Conservation (phyloP, 92 coral and sea anemone genomes). For the Palythoa grandiflora region DNA sequence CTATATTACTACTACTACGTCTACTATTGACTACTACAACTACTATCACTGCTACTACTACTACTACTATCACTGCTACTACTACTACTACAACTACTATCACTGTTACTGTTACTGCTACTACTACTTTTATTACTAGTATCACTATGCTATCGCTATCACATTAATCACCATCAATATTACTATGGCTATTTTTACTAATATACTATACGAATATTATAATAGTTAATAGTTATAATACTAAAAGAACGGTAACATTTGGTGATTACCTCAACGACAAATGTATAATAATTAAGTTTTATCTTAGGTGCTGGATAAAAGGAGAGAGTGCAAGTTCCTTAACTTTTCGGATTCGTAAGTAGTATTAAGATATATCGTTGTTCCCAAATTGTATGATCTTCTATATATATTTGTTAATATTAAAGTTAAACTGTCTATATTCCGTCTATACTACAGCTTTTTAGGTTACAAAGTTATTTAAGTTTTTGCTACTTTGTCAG, state of each 20-base stretch:
- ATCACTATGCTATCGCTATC: background rate
- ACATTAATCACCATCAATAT: background rate
- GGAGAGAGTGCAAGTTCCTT: constrained; percentile 28
- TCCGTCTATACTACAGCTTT: background rate
- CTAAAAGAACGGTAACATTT: too few species aligned
- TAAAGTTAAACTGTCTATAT: background rate
- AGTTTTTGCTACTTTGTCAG: too few species aligned
- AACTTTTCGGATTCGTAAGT: constrained; percentile 34
- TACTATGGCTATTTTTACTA: background rate
- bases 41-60: too few species aligned
- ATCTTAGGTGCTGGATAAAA: background rate
- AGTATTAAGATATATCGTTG: background rate
- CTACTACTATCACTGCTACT: too few species aligned
- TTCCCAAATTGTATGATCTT: background rate
- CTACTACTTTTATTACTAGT: too few species aligned
- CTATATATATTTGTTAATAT: background rate
- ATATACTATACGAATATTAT: background rate
- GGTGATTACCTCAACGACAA: too few species aligned
- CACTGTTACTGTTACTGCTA: too few species aligned
- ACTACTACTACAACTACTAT: too few species aligned
- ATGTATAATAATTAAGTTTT: background rate
- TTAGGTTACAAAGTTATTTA: too few species aligned
- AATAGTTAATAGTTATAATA: too few species aligned
- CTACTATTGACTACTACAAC: too few species aligned
- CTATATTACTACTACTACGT: too few species aligned